Evolutionary conservation across 2,888 invertebrate genomes (phyloP).

Genomic region (Lordiphosa fenestrarum): DNA sequence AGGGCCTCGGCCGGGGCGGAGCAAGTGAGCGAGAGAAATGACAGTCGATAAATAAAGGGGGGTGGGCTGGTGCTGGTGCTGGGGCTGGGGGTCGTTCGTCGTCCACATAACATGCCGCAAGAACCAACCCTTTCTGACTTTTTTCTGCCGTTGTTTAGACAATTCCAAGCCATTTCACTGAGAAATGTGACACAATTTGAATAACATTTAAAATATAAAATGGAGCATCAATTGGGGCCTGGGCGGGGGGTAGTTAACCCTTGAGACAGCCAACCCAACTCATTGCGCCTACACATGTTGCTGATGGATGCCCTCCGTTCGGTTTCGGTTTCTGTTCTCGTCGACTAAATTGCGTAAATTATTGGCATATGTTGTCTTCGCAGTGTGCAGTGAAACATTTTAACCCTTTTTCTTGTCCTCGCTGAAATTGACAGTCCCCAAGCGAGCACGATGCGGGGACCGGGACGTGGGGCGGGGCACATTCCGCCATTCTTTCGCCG

Average conservation of each 20-base stretch:
- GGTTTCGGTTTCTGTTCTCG: conserved; percentile 37
- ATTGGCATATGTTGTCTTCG: conserved; percentile 2
- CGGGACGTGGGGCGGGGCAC: neutral
- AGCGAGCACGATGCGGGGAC: conserved; percentile 33
- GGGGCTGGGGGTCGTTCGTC: neutral
- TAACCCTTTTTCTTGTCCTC: conserved; percentile 66
- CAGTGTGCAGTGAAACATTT: conserved; percentile 67
- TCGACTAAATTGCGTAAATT: conserved; percentile 18
- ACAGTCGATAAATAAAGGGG: conserved; percentile 57
- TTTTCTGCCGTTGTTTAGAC: conserved; percentile 23
- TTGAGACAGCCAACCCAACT: conserved; percentile 21
- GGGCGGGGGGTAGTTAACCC: neutral
- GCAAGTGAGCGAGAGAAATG: conserved; percentile 39
- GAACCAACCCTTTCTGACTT: conserved; percentile 22
- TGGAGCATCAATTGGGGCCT: conserved; percentile 59
- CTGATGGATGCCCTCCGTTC: conserved; percentile 26
- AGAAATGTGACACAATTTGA: conserved; percentile 73
- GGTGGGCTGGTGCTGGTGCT: neutral
- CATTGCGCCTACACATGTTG: conserved; percentile 42
- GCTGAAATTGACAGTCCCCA: conserved; percentile 68
- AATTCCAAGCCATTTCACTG: conserved; percentile 73
- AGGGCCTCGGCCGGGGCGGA: conserved; percentile 36
- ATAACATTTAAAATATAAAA: conserved; percentile 74
- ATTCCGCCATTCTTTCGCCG: conserved; percentile 18
- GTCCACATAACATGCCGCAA: conserved; percentile 41